These are phyloP conservation scores for Pocota personata DNA, from an alignment of 2,888 invertebrate genomes.

Conservation along the genomic window DNA sequence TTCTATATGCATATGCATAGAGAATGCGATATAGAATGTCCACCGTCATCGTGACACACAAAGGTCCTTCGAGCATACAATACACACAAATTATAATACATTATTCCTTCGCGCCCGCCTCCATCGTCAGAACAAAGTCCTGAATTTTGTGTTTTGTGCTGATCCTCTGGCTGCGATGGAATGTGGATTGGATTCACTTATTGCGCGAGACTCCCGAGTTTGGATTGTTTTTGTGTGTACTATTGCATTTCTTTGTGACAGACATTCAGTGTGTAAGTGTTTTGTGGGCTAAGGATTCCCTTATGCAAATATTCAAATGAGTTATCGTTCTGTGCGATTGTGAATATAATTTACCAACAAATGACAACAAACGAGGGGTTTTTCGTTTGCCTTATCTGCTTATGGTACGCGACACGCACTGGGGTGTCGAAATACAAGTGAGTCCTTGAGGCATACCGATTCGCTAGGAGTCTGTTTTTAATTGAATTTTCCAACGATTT, in stretches of 20 bases:
- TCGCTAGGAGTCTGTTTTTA: constrained; percentile 32
- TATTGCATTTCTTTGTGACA: constrained; percentile 54
- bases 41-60: constrained; percentile 50
- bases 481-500: constrained; percentile 50
- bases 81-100: constrained; percentile 52
- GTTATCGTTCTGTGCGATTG: constrained; percentile 55
- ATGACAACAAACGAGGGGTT: constrained; percentile 17
- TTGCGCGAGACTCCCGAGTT: constrained; percentile 38
- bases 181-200: constrained; percentile 64
- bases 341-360: constrained; percentile 55
- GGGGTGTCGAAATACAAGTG: neutral
- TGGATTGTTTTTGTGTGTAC: constrained; percentile 40
- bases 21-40: constrained; percentile 28
- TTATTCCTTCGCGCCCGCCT: neutral
- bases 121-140: constrained; percentile 31
- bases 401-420: constrained; percentile 3
- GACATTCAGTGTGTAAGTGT: neutral
- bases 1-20: constrained; percentile 43
- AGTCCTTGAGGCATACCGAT: neutral
- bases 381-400: neutral
- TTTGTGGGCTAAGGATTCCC: constrained; percentile 15
- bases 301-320: constrained; percentile 68
- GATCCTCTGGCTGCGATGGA: constrained; percentile 32
- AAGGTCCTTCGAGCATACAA: constrained; percentile 48
- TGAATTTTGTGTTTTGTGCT: constrained; percentile 38